phyloP scores from a whole-genome alignment of 2,888 invertebrate genomes.

The Cataglyphis albicans region DNA sequence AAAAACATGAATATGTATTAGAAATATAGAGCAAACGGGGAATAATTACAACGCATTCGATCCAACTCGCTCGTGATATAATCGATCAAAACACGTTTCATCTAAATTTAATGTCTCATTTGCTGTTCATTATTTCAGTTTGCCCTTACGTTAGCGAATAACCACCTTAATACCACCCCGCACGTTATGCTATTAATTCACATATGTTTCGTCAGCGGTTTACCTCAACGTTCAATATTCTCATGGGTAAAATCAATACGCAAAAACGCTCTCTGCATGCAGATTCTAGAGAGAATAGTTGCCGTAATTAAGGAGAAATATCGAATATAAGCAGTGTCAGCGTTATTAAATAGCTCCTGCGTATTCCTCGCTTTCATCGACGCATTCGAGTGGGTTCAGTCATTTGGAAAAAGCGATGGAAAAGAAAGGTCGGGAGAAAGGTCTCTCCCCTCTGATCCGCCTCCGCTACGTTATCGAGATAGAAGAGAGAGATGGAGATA shows the following conservation, averaged over 20 bases:
- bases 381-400: conserved; percentile 4
- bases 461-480: conserved; percentile 39
- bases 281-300: not conserved
- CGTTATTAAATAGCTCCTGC: conserved; percentile 21
- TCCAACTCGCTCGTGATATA: not conserved
- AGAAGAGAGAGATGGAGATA: conserved; percentile 19
- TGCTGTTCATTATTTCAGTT: not conserved
- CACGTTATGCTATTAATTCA: conserved; percentile 14
- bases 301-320: conserved; percentile 36
- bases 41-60: not conserved
- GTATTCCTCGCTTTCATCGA: conserved; percentile 23
- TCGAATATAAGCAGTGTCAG: conserved; percentile 23
- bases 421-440: conserved; percentile 6
- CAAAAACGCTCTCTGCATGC: not conserved
- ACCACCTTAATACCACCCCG: not conserved
- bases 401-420: conserved; percentile 25
- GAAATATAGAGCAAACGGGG: not conserved
- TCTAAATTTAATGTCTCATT: conserved; percentile 27
- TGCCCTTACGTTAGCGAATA: not conserved
- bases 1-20: not conserved
- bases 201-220: conserved; percentile 40
- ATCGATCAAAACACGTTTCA: conserved; percentile 6
- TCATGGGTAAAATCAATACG: conserved; percentile 26
- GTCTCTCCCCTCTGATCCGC: conserved; percentile 5
- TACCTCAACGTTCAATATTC: conserved; percentile 4